Base-by-base conservation (phyloP, 2,888 invertebrate genomes). In the Panopea generosa region DNA sequence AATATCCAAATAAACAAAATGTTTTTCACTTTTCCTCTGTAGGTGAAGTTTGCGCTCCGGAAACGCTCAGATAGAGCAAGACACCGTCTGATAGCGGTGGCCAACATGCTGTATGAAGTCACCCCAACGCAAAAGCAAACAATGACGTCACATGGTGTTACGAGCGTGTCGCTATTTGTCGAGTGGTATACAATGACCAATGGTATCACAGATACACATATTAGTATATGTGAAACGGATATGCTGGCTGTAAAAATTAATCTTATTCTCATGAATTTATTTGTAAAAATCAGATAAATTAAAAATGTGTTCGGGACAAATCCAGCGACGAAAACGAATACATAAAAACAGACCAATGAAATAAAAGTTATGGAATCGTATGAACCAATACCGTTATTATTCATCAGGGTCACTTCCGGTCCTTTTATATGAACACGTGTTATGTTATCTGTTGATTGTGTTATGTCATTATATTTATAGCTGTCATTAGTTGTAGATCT, bases 191-290 rank as follows among this genome's bases (percentile, higher is more conserved):
- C 20, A 50, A 76, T 66, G 20, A 66, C 40, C 27, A 70, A 38
- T 14, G 76, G 76, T 7, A 76, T 45, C 0, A 50, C 70, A 20
- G 33, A 2, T 3, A 66, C 26, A 26, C 69, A 70, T 4, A 76
- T 26, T 2, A 56, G 22, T 1, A 76, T 57, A 61, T 70, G 70
- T 11, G 76, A 29, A 2, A 70, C 40, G 4, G 76, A 65, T n/a
- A 76, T 76, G 40, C 70, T 76, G 1, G 57, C 70, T 22, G 70
- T 76, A 45, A 76, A 76, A 45, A 76, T 70, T 43, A 66, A 76
- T 38, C 70, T 76, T 7, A 65, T 38, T 27, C 61, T 56, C 70
- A 76, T 66, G 20, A 56, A 76, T 45, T 66, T 56, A 1, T 70
- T 38, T 14, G 76, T 70, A 18, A 66, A 61, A 26, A 76, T 22